Conservation (phyloP, 2,888 invertebrate genomes). For the Dryococelus australis region DNA sequence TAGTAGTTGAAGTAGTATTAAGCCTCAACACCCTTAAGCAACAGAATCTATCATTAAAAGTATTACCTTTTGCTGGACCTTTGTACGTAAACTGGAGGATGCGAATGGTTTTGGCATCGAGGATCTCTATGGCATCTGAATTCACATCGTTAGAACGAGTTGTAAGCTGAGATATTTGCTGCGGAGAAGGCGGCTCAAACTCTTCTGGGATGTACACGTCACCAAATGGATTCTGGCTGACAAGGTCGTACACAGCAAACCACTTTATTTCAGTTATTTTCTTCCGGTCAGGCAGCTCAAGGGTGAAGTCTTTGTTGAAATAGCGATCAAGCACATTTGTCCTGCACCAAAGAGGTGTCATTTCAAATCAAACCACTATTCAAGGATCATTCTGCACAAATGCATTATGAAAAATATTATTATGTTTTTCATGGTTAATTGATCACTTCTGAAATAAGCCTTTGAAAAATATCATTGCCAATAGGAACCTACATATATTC, state of each 20-base stretch:
- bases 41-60: no score
- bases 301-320: constrained; percentile 82
- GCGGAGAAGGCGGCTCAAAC: constrained; percentile 83
- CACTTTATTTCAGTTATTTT: constrained; percentile 88
- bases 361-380: constrained; percentile 17
- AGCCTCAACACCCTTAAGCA: no score
- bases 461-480: no score
- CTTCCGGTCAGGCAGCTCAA: constrained; percentile 84
- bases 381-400: no score
- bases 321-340: constrained; percentile 87
- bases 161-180: constrained; percentile 67
- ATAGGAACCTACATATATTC: no score
- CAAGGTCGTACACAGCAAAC: constrained; percentile 88
- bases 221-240: constrained; percentile 81
- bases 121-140: constrained; percentile 74
- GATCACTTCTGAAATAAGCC: no score
- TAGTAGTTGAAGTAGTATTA: no score
- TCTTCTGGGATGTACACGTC: constrained; percentile 91
- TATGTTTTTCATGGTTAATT: no score
- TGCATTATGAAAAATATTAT: no score
- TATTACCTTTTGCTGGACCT: constrained; percentile 68
- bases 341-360: constrained; percentile 60
- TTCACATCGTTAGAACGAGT: constrained; percentile 71
- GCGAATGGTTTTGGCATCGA: constrained; percentile 81
- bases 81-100: constrained; percentile 81